Evolutionary conservation across 1,140 invertebrate genomes (phyloP), one percentile per base, ranked within the genome.

Genomic region (Bombus balteatus): DNA sequence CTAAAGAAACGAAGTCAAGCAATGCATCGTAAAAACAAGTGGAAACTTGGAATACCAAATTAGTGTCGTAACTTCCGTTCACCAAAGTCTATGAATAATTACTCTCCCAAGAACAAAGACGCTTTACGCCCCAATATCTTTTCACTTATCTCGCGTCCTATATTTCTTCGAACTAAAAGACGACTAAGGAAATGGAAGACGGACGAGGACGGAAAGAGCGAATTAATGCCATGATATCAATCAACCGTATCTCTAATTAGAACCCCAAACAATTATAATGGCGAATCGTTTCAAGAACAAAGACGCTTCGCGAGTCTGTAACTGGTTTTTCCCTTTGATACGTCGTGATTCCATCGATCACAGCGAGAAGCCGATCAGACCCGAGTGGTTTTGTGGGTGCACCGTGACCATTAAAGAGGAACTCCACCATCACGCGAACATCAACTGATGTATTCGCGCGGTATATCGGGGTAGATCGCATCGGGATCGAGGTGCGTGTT

Each of bases 401-500:
- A 82, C 78, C 82, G 76, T 86, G 89, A 93, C 89, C 93, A 91
- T 93, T 92, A 93, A 92, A 93, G 93, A 92, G 91, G 89, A 93
- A 94, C 93, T 93, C 92, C 92, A 92, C 92, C 93, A 80, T 88
- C 88, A 83, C 89, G 85, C 91, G 91, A 91, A 88, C 91, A 94
- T 94, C 92, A 93, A 88, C 92, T 94, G 87, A 94, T 93, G 78
- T 94, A 93, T 81, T 93, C 92, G 57, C 92, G 91, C 41, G 92
- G 92, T 89, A 92, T 92, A 68, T 93, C 92, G 59, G 92, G 92
- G 41, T 91, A 93, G 81, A 93, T 93, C 73, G 92, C 92, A 83
- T 93, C 92, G 66, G 91, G 92, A 86, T 94, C 92, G 83, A 93
- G 91, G 39, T 91, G 90, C 81, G 81, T 88, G 81, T 90, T 90